Percentiles rank a stretch among this genome's conserved stretches.
Conservation (phyloP, 2,113 vertebrate species). For the Hyperopisus bebe region DNA sequence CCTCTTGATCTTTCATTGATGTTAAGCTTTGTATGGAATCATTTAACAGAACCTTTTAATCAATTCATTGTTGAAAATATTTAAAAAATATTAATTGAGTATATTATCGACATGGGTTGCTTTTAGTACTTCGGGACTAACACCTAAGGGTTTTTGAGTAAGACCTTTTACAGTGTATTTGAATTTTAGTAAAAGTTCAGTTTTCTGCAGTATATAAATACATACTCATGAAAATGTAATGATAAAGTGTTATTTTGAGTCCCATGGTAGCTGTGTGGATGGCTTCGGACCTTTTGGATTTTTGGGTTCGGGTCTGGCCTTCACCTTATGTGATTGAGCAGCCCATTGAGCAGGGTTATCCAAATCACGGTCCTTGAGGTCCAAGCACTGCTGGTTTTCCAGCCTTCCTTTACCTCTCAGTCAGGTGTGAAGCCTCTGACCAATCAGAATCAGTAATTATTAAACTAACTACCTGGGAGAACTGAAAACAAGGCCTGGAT, state of each 20-base stretch:
- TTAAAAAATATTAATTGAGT: background rate
- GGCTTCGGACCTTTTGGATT: background rate
- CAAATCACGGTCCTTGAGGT: no score
- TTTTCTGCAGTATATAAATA: background rate
- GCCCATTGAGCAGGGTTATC: background rate
- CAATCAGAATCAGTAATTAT: no score
- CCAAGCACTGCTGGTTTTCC: no score
- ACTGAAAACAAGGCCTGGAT: no score
- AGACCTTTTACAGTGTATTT: background rate
- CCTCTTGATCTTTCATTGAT: background rate
- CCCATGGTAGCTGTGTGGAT: background rate
- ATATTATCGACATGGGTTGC: background rate
- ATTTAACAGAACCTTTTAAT: background rate
- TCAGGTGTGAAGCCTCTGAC: no score
- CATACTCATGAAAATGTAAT: background rate
- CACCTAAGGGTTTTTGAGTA: background rate
- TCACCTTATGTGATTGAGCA: background rate
- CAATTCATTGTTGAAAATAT: background rate
- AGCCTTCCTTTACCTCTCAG: no score
- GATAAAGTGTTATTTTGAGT: background rate
- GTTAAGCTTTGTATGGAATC: no score
- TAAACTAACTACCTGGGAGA: no score
- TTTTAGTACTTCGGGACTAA: background rate
- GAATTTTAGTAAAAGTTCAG: background rate
- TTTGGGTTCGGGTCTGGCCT: background rate